Conservation (phyloP, 2,797 vertebrate genomes). For the Ptychobarbus kaznakovi region DNA sequence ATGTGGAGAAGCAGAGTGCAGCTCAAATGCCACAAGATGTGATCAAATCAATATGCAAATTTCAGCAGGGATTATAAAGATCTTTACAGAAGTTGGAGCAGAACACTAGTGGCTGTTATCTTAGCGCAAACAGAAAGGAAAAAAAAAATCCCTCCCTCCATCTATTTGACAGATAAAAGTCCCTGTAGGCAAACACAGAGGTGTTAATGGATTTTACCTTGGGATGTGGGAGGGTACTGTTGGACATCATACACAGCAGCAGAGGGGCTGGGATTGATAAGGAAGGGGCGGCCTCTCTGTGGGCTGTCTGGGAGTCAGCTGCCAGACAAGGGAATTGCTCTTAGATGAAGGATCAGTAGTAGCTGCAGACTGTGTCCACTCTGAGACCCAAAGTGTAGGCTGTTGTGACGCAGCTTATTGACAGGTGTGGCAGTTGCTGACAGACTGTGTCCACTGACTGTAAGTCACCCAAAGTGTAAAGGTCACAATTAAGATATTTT, state of each 20-base stretch:
- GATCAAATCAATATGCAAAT: conserved; percentile 66
- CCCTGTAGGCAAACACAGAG: conserved; percentile 53
- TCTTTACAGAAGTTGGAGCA: conserved; percentile 56
- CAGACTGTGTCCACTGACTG: too few species aligned
- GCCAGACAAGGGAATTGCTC: conserved; percentile 13
- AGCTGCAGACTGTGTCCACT: conserved; percentile 15
- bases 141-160: conserved; percentile 25
- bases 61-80: conserved; percentile 55
- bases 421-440: conserved; percentile 28
- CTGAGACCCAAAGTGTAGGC: not conserved
- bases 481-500: too few species aligned
- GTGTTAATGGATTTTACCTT: conserved; percentile 53
- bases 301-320: conserved; percentile 17
- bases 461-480: too few species aligned
- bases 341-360: conserved; percentile 11
- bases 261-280: conserved; percentile 29
- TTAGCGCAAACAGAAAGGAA: conserved; percentile 49
- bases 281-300: not conserved
- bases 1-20: conserved; percentile 32
- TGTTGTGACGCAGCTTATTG: conserved; percentile 18
- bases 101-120: conserved; percentile 53
- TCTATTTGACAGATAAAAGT: conserved; percentile 52
- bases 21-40: conserved; percentile 50
- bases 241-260: conserved; percentile 12
- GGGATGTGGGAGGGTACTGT: conserved; percentile 31